These are phyloP conservation scores for Aphelinus atriplicis DNA, from an alignment of 1,140 invertebrate species.

Conservation along the genomic window DNA sequence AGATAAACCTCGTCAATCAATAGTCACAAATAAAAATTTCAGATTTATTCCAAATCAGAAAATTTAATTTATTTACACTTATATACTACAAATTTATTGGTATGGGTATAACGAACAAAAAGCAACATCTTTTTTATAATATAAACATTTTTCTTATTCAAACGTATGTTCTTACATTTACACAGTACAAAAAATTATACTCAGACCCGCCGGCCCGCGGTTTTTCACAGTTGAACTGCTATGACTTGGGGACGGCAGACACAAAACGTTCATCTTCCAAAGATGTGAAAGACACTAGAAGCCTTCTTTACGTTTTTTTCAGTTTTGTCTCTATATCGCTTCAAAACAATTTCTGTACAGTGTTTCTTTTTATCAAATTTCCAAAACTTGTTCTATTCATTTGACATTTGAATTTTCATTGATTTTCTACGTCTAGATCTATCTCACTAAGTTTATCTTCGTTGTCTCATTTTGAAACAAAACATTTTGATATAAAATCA, in stretches of 20 bases:
- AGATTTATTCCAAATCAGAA: slow-evolving; percentile 7
- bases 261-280: slow-evolving; percentile 13
- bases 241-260: slow-evolving; percentile 58
- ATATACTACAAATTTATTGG: slow-evolving; percentile 29
- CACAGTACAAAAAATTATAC: slow-evolving; percentile 71
- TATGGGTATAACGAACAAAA: slow-evolving; percentile 31
- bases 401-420: no score
- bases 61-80: slow-evolving; percentile 39
- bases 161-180: slow-evolving; percentile 71
- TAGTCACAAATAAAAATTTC: slow-evolving; percentile 8
- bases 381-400: slow-evolving; percentile 13
- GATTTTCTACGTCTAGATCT: no score
- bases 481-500: no score
- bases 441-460: no score
- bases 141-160: slow-evolving; percentile 70
- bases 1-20: no score
- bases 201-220: slow-evolving; percentile 60
- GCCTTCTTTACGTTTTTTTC: slow-evolving; percentile 34
- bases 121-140: slow-evolving; percentile 56
- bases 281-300: slow-evolving; percentile 49
- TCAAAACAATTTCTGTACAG: slow-evolving; percentile 16
- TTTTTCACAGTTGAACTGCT: slow-evolving; percentile 56
- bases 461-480: no score
- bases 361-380: slow-evolving; percentile 17
- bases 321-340: slow-evolving; percentile 36